Base-by-base conservation (phyloP, 64 coral and sea anemone genomes). In the Hydrozoanthus tunicans region DNA sequence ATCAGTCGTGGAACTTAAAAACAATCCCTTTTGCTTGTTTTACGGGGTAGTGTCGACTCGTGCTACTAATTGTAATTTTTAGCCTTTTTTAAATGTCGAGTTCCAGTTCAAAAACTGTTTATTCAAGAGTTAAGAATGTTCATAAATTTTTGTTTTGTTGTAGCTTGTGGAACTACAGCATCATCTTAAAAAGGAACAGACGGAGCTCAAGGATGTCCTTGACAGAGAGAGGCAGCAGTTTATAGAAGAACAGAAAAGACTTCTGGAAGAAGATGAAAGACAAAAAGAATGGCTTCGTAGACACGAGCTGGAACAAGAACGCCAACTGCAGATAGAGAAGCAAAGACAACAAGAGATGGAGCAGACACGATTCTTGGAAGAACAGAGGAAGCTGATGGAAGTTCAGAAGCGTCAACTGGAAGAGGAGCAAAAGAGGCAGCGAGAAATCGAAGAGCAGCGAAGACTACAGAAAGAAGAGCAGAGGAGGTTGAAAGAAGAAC, bases 211-310 rank as follows among this genome's bases (percentile, higher is more conserved):
- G 11, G 90, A 83, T 17, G 73, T 86, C 1, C 62, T 96, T 9
- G 85, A 94, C 7, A 90, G 60, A 66, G 92, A 96, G 27, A 72
- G 85, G 43, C 93, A 62, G 9, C 86, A 73, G 53, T 96, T 89
- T 82, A 70, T 82, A 60, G 95, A 96, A 65, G 95, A 96, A 81
- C 95, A 96, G 89, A 73, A 57, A 9, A 90, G 92, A 73, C 78
- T 96, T 43, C 60, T 70, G 14, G 82, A 96, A 64, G 95, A 96
- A 82, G 92, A 96, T 70, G 95, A 90, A 14, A 86, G 57, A 64
- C 92, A 94, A 27, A 90, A 57, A 5, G 81, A 91, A 9, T 86
- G 83, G 83, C 65, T 86, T 3, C 93, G 85, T 82, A 62, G 91
- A 51, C 70, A 92, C 25, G 56, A 89, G 26, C 69, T 88, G 12